Evolutionary conservation across 2,797 vertebrate genomes (phyloP).

Genomic region (Percopsis omiscomaycus): DNA sequence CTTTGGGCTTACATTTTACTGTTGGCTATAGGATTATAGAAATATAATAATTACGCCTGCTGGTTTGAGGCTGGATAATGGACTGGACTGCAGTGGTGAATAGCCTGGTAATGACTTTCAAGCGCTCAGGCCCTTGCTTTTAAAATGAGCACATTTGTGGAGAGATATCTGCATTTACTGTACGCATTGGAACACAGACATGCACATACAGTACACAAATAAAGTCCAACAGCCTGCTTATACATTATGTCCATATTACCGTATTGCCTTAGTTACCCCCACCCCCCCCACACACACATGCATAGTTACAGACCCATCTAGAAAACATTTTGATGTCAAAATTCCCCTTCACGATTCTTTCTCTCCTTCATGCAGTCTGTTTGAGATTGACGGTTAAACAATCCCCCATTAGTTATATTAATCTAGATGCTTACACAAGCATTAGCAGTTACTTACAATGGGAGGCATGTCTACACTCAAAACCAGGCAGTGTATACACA

Average conservation of each 20-base stretch:
- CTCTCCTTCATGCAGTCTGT: constrained; percentile 53
- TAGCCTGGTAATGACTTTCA: constrained; percentile 43
- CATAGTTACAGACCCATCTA: not conserved
- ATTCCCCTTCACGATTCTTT: constrained; percentile 36
- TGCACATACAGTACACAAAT: constrained; percentile 21
- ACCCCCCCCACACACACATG: constrained; percentile 4
- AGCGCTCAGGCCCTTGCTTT: constrained; percentile 39
- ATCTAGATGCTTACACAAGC: constrained; percentile 76
- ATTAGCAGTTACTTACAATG: constrained; percentile 78
- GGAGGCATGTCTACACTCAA: constrained; percentile 65
- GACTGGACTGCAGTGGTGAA: constrained; percentile 51
- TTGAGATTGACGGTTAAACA: constrained; percentile 72
- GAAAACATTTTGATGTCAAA: constrained; percentile 19
- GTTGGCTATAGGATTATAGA: constrained; percentile 25
- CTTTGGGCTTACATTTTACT: constrained; percentile 25
- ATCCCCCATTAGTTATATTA: constrained; percentile 73
- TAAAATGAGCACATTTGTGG: constrained; percentile 24
- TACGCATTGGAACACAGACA: constrained; percentile 22
- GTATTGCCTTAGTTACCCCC: constrained; percentile 4
- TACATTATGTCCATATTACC: constrained; percentile 24
- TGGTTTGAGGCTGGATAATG: constrained; percentile 46
- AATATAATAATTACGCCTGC: constrained; percentile 43
- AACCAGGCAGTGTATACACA: constrained; percentile 28
- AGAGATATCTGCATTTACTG: constrained; percentile 24
- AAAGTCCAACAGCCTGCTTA: constrained; percentile 20